Evolutionary conservation across 2,113 vertebrate genomes (phyloP), one percentile per base, ranked within the genome.

Genomic region (Mola mola): DNA sequence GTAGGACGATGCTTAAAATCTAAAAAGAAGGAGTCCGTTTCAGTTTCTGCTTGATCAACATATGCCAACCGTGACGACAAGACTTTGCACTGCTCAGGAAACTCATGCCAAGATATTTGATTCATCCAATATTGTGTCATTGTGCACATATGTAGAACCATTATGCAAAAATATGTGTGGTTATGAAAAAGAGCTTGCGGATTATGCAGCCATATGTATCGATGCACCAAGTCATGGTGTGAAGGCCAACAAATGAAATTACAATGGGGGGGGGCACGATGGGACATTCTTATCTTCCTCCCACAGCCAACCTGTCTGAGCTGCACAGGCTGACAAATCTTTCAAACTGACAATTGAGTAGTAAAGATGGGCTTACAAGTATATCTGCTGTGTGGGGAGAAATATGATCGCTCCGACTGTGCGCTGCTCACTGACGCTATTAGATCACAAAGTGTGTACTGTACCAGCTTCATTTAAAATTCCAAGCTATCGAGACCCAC

Each of bases 81-180:
- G 51, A 63, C 29, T 34, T 81, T 52, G 43, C 55, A 5, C 38
- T 12, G n/a, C 37, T 47, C 2, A 12, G 44, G 36, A 61, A 72
- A 69, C 36, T 65, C 57, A n/a, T 22, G 43, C 56, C 78, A 76
- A 74, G 50, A 78, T 48, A 67, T 60, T 53, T 64, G 47, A 82
- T 68, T 41, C 62, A 42, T 40, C 58, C 57, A 53, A 65, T 69
- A 73, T 44, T 74, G 72, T 44, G 34, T 52, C 22, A 62, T 42
- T 31, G 25, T 67, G 48, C 50, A 55, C 55, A 49, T 26, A 51
- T 41, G 19, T 25, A 52, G 48, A 19, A 31, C 24, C 70, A 37
- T 40, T 20, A 64, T 69, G 46, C 43, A 51, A 79, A 44, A 21
- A 61, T 24, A 12, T 40, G 8, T 28, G 13, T 59, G 34, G 67